Conservation (phyloP, 1,140 invertebrate genomes). For the Bactericera cockerelli region DNA sequence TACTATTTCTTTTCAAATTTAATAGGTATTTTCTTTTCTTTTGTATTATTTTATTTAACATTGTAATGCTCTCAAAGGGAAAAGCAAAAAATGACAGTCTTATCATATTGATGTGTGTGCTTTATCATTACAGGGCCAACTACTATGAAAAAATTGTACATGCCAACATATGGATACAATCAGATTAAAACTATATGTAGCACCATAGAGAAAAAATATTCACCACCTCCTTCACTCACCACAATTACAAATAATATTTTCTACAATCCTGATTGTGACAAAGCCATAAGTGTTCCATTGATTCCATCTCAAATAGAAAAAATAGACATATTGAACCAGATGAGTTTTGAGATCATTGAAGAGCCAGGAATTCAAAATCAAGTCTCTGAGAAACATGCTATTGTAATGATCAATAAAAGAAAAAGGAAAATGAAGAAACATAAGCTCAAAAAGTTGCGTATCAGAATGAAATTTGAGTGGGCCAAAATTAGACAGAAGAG, state of each 20-base stretch:
- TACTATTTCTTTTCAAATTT: no score
- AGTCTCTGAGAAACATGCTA: conserved; percentile 43
- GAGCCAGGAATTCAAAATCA: not conserved
- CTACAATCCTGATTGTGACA: not conserved
- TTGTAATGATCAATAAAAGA: conserved; percentile 56
- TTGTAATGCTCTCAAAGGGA: no score
- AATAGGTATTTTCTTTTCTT: no score
- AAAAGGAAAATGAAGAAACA: conserved; percentile 74
- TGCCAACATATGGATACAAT: no score
- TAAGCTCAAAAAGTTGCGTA: conserved; percentile 60
- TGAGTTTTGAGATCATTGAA: not conserved
- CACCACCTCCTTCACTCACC: not conserved
- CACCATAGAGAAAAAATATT: not conserved
- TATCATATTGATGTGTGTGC: no score
- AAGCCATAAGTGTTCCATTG: not conserved
- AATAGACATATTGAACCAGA: not conserved
- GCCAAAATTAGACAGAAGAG: conserved; percentile 50
- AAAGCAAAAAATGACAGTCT: no score
- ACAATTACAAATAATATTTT: not conserved
- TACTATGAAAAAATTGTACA: no score
- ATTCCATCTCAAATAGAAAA: not conserved
- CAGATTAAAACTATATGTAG: no score
- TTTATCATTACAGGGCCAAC: no score
- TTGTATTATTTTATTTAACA: no score
- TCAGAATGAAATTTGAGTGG: conserved; percentile 56